Base-by-base conservation (phyloP, 2,113 vertebrate genomes). In the Eidolon helvum region DNA sequence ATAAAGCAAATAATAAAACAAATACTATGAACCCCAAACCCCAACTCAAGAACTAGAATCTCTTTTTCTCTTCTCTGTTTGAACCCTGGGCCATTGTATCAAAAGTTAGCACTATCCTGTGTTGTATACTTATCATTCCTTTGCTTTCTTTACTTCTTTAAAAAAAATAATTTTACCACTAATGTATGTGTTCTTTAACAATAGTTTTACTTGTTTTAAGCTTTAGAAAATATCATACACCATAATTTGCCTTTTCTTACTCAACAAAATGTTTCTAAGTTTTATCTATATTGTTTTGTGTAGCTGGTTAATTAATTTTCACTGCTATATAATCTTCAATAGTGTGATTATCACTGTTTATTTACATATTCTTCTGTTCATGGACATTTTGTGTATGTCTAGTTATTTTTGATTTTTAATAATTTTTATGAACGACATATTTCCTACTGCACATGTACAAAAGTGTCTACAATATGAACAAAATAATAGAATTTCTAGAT, bases 141-240 rank as follows among this genome's bases (percentile, higher is more conserved):
- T 71, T 80, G 43, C 22, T 78, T 77, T 93, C 26, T 95, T 90
- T 71, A 35, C 38, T 63, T 21, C 12, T 65, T 59, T 45, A 45
- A 50, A 50, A 50, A 48, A 68, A 79, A 86, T 9, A 74, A 22
- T 92, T 78, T 93, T 80, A 59, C 24, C 28, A 94, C 59, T 87
- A 65, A 85, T 71, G 69, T 16, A 48, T 68, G 10, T 69, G n/a
- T 85, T 92, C 82, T 79, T 87, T 88, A 96, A 85, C 82, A 96
- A 91, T 80, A 96, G 38, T 77, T 96, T 82, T 91, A 22, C 28
- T 88, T 93, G 53, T 93, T 89, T 88, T 63, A 96, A 85, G 53
- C 45, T 93, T 94, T 91, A 77, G 53, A 74, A 93, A 95, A 94
- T 88, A 86, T 74, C 38, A 65, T 72, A 65, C 26, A 77, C 21